A percentile compares a stretch with the other conserved stretches of the same genome.
phyloP scores from a whole-genome alignment of 2,797 vertebrate species.

The Novumbra hubbsi region DNA sequence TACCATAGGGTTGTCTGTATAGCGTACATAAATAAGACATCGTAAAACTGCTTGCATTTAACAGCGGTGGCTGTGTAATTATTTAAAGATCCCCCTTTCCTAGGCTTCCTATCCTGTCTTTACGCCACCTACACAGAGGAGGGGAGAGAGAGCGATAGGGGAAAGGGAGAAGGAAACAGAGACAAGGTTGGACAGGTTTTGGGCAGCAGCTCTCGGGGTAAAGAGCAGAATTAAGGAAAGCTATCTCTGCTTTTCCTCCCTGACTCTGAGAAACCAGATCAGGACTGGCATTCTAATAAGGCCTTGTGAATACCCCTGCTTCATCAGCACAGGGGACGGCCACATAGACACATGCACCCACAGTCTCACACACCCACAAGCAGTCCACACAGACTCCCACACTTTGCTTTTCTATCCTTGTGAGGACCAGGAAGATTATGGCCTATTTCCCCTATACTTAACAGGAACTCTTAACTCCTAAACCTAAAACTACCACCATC shows the following conservation, averaged over 20 bases:
- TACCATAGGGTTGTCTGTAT: not conserved
- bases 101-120: not conserved
- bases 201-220: constrained; percentile 7
- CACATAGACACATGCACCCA: constrained; percentile 4
- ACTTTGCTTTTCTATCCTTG: not conserved
- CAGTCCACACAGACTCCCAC: not conserved
- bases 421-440: not conserved
- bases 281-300: constrained; percentile 77
- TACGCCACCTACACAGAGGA: not conserved
- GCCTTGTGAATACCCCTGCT: constrained; percentile 75
- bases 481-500: not conserved
- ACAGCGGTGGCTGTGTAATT: not conserved
- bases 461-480: not conserved
- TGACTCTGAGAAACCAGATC: constrained; percentile 35
- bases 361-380: constrained; percentile 7
- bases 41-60: not conserved
- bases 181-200: constrained; percentile 6
- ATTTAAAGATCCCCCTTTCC: not conserved
- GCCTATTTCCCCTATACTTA: not conserved
- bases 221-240: constrained; percentile 6
- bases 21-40: not conserved
- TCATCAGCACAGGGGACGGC: constrained; percentile 57
- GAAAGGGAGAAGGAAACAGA: not conserved
- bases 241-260: constrained; percentile 4
- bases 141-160: not conserved